These are phyloP conservation scores for Drosophila rubida DNA, from an alignment of 2,888 invertebrate species.

Conservation along the genomic window DNA sequence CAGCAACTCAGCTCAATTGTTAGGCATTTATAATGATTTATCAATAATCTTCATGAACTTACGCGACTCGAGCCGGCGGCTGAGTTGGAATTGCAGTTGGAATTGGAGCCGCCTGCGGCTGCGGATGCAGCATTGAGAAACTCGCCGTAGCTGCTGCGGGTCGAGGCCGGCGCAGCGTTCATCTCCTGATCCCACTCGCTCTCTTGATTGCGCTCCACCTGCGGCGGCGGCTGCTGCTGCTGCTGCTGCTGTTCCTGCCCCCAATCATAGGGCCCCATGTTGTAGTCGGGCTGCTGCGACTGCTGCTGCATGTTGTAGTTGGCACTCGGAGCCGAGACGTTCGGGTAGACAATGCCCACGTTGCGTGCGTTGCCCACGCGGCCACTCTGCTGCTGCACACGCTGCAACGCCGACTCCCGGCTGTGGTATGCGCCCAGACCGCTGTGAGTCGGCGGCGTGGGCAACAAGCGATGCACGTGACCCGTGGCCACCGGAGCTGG, in stretches of 20 bases:
- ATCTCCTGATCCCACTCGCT: constrained; percentile 17
- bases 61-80: constrained; percentile 37
- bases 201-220: constrained; percentile 7
- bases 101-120: constrained; percentile 3
- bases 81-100: neutral
- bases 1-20: no score
- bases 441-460: constrained; percentile 71
- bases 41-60: no score
- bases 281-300: no score
- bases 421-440: constrained; percentile 73
- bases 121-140: constrained; percentile 44
- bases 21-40: no score
- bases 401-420: constrained; percentile 74
- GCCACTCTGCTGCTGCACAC: constrained; percentile 81
- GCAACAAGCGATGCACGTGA: constrained; percentile 68
- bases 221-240: constrained; percentile 13
- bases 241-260: no score
- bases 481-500: neutral
- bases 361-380: constrained; percentile 35
- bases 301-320: constrained; percentile 11
- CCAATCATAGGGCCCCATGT: no score
- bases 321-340: constrained; percentile 1
- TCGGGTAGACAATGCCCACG: constrained; percentile 46
- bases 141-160: constrained; percentile 42
- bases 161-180: constrained; percentile 12